phyloP scores from a whole-genome alignment of 35 echinoderm and acorn worm genomes.

The Ophioderma brevispina region DNA sequence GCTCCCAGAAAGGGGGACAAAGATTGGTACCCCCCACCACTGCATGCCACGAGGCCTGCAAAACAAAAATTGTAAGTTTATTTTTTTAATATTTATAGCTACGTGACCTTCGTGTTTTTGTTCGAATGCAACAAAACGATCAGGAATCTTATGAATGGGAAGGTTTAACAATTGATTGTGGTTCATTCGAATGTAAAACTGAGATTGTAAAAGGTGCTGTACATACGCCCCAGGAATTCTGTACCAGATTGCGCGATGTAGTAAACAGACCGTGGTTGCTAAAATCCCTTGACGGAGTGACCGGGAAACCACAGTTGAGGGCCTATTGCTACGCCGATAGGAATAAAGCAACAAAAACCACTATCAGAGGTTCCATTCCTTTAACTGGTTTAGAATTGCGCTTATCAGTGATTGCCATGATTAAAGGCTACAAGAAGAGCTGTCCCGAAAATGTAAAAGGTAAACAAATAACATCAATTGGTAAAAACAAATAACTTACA shows the following conservation, averaged over 20 bases:
- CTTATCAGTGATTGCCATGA: constrained; percentile 76
- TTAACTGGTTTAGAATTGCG: constrained; percentile 64
- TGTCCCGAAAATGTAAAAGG: too few species aligned
- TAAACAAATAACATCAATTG: too few species aligned
- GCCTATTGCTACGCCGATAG: constrained; percentile 51
- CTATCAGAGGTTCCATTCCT: constrained; percentile 66
- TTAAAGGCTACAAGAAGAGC: constrained; percentile 64
- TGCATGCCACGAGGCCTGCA: too few species aligned
- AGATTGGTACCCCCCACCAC: neutral
- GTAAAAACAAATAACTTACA: too few species aligned
- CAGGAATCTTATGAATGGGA: too few species aligned
- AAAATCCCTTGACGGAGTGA: constrained; percentile 83
- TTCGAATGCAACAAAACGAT: too few species aligned
- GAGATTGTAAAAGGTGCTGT: too few species aligned
- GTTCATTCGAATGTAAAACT: too few species aligned
- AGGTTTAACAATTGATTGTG: too few species aligned
- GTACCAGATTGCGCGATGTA: constrained; percentile 52
- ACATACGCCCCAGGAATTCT: constrained; percentile 34
- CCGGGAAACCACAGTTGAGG: constrained; percentile 64
- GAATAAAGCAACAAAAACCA: constrained; percentile 57
- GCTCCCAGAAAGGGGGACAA: neutral
- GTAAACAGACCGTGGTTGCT: constrained; percentile 68
- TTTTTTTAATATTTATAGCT: too few species aligned
- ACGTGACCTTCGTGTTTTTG: too few species aligned
- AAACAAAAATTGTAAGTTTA: too few species aligned